Evolutionary conservation across 2,888 invertebrate species (phyloP).

Genomic region (Nomada lathburiana): DNA sequence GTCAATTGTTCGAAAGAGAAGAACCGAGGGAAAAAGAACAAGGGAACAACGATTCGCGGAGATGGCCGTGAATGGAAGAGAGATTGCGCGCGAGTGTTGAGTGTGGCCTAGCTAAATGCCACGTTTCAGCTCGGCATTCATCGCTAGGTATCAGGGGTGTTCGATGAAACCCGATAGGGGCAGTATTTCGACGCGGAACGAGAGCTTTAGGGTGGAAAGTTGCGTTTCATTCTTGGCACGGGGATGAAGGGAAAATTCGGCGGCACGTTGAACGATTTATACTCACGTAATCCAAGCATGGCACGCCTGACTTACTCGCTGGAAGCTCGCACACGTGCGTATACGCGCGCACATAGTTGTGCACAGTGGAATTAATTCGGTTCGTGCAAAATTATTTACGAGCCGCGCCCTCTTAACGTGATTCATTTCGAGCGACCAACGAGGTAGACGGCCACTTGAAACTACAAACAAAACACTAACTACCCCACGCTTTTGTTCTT

Average conservation of each 20-base stretch:
- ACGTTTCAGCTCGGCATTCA: not conserved
- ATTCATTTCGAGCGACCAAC: conserved; percentile 30
- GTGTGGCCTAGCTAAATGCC: not conserved
- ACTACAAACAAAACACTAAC: conserved; percentile 43
- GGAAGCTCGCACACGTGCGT: not conserved
- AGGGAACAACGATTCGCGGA: not conserved
- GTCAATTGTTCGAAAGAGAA: too few relatives aligned
- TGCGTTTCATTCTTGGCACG: conserved; percentile 12
- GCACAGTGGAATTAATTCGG: conserved; percentile 31
- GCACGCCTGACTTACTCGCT: conserved; percentile 16
- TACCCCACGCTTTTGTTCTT: conserved; percentile 8
- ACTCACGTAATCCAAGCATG: conserved; percentile 2
- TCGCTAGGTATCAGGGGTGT: conserved; percentile 9
- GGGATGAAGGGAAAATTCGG: not conserved
- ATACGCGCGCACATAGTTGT: not conserved
- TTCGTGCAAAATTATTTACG: conserved; percentile 35
- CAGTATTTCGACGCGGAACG: conserved; percentile 21
- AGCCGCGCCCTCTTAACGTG: conserved; percentile 8
- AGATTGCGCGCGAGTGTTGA: not conserved
- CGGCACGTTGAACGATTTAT: conserved; percentile 37
- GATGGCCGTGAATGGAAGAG: not conserved
- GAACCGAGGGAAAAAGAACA: too few relatives aligned
- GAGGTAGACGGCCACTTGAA: conserved; percentile 24
- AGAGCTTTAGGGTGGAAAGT: not conserved
- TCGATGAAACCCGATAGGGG: conserved; percentile 30